Conservation (phyloP, 2,797 vertebrate genomes). For the Tokudaia muenninki region DNA sequence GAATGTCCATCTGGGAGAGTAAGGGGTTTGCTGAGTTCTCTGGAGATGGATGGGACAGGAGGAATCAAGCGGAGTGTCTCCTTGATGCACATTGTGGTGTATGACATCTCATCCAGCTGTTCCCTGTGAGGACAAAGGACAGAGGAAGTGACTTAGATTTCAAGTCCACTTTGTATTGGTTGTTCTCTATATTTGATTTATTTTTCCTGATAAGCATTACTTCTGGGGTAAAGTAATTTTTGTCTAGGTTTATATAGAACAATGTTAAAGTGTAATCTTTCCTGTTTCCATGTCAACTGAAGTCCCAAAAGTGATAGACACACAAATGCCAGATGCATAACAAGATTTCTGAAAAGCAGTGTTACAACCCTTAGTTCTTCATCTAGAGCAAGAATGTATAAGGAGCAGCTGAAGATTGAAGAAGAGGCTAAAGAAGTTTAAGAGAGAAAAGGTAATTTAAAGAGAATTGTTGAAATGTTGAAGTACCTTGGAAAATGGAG, state of each 20-base stretch:
- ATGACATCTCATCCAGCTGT: conserved; percentile 93
- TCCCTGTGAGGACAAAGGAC: conserved; percentile 89
- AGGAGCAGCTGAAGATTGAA: not conserved
- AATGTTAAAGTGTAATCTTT: conserved; percentile 21
- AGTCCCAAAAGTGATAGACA: conserved; percentile 15
- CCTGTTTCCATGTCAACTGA: not conserved
- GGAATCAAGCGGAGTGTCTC: conserved; percentile 94
- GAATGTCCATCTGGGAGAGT: conserved; percentile 93
- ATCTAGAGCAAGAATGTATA: not conserved
- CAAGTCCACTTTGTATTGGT: not conserved
- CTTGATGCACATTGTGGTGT: conserved; percentile 96
- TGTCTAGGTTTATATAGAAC: not conserved
- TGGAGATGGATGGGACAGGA: conserved; percentile 87
- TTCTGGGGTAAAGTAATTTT: conserved; percentile 37
- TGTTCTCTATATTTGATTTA: not conserved
- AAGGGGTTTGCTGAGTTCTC: conserved; percentile 90
- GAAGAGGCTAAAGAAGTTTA: conserved; percentile 25
- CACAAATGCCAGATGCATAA: not conserved
- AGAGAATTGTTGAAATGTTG: not conserved
- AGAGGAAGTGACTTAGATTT: not conserved
- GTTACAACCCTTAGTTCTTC: not conserved
- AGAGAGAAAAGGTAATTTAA: not conserved
- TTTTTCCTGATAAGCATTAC: not conserved
- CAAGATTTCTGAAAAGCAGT: conserved; percentile 39
- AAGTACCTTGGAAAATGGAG: not conserved